These are phyloP conservation scores for Arbacia lixula DNA, from an alignment of 53 echinoderm and acorn worm species.

Conservation along the genomic window DNA sequence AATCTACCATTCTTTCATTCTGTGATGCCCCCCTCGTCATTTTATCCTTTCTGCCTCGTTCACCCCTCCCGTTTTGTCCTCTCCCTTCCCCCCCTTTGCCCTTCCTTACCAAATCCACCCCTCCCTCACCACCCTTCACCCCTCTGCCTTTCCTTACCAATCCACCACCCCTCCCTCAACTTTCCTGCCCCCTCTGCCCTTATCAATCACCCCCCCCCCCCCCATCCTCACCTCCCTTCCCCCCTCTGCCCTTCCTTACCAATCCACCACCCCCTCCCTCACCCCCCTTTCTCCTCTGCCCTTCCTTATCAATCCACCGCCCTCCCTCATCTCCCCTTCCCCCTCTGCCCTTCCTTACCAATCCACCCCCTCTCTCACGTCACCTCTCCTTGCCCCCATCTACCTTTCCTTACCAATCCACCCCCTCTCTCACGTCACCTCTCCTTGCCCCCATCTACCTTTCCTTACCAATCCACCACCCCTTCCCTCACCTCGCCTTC, in stretches of 20 bases:
- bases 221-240: background rate
- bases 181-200: background rate
- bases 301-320: too few species aligned
- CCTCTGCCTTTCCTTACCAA: background rate
- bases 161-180: too few species aligned
- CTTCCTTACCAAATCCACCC: background rate
- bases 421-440: background rate
- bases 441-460: constrained; percentile 5
- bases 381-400: background rate
- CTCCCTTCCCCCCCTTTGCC: background rate
- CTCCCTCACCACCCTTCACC: background rate
- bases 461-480: constrained; percentile 15
- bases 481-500: too few species aligned
- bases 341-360: background rate
- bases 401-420: background rate
- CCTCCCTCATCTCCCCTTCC: background rate
- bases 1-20: background rate
- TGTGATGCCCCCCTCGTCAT: background rate
- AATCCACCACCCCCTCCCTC: too few species aligned
- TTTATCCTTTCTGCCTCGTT: background rate
- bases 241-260: too few species aligned
- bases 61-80: background rate
- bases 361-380: background rate
- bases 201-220: background rate
- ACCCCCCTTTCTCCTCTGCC: background rate